Conservation (phyloP, 2,888 invertebrate species). For the Melanostoma mellinum region DNA sequence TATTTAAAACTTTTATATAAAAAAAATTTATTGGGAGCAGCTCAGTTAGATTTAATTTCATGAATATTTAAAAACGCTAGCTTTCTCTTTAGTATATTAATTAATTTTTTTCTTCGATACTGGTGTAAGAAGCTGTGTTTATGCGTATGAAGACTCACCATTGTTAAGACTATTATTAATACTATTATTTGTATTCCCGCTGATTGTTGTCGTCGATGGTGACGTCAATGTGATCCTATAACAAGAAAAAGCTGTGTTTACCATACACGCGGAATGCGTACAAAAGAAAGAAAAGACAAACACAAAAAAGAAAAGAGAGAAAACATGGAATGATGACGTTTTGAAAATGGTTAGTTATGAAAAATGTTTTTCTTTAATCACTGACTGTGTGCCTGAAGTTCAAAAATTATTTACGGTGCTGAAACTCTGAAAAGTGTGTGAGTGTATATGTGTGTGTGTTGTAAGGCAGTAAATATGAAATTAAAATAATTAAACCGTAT, state of each 20-base stretch:
- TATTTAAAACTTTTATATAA: constrained; percentile 27
- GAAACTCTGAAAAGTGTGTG: constrained; percentile 35
- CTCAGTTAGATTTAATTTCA: constrained; percentile 33
- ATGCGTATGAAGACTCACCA: constrained; percentile 77
- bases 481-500: not conserved
- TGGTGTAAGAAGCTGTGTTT: constrained; percentile 52
- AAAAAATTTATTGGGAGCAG: constrained; percentile 49
- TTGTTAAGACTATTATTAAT: constrained; percentile 75
- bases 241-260: constrained; percentile 81
- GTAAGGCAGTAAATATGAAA: not conserved
- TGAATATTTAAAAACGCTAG: constrained; percentile 45
- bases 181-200: constrained; percentile 74
- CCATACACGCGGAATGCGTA: constrained; percentile 76
- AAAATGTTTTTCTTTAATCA: constrained; percentile 28
- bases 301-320: constrained; percentile 61
- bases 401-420: constrained; percentile 50
- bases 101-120: not conserved
- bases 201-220: constrained; percentile 80
- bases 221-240: constrained; percentile 82
- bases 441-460: not conserved
- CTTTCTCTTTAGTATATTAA: constrained; percentile 6
- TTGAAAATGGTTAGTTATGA: constrained; percentile 49
- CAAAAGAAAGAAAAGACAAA: constrained; percentile 57
- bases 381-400: constrained; percentile 44
- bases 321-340: constrained; percentile 56